These are phyloP conservation scores for Aleiodes leptofemur DNA, from an alignment of 2,888 invertebrate species.

Conservation along the genomic window DNA sequence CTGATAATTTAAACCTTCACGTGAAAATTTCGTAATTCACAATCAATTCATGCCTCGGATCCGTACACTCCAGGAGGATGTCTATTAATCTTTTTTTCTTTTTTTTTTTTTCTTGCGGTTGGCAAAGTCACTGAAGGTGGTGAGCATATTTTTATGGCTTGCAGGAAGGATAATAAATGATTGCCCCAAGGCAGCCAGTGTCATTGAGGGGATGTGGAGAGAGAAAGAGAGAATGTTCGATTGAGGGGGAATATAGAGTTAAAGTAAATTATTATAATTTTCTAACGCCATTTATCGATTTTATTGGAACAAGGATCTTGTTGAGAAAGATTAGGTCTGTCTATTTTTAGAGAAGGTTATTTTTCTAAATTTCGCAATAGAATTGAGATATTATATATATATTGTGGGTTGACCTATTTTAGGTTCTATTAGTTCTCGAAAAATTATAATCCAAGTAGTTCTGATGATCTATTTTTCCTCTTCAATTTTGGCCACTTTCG, in stretches of 20 bases:
- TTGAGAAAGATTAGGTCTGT: neutral
- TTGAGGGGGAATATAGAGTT: slow-evolving; percentile 1
- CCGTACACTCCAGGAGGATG: neutral
- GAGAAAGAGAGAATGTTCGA: neutral
- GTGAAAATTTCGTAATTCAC: slow-evolving; percentile 26
- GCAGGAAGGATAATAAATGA: slow-evolving; percentile 20
- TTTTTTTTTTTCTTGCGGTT: too few relatives aligned
- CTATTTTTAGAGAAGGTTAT: too few relatives aligned
- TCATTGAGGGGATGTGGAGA: slow-evolving; percentile 6
- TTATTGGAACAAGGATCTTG: slow-evolving; percentile 25
- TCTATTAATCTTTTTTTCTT: slow-evolving; percentile 24
- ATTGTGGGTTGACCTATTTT: too few relatives aligned
- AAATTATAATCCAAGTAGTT: too few relatives aligned
- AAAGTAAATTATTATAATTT: slow-evolving; percentile 3
- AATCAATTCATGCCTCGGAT: neutral
- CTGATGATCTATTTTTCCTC: too few relatives aligned
- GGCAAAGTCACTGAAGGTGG: slow-evolving; percentile 25
- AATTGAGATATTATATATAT: too few relatives aligned
- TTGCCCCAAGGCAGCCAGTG: slow-evolving; percentile 11
- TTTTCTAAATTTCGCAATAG: too few relatives aligned
- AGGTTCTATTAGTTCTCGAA: too few relatives aligned
- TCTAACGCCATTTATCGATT: slow-evolving; percentile 15
- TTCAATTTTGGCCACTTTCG: too few relatives aligned
- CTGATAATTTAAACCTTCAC: slow-evolving; percentile 18
- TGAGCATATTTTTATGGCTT: slow-evolving; percentile 9